Evolutionary conservation across 2,797 vertebrate species (phyloP), one percentile per base, ranked within the genome.

Genomic region (Sebastes diploproa): DNA sequence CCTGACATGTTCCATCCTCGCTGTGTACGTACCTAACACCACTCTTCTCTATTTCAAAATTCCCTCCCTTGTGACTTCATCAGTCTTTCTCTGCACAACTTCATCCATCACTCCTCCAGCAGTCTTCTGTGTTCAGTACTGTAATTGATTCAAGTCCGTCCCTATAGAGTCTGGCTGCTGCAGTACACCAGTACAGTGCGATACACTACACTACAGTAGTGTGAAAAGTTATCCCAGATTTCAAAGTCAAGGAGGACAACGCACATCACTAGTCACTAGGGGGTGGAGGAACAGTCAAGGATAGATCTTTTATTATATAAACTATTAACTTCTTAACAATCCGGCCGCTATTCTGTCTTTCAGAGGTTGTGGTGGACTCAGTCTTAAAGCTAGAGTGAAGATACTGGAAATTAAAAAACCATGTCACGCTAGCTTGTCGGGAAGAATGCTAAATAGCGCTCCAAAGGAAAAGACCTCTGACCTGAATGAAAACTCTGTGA

Each of bases 151-250:
- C 23, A 61, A 73, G 70, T 81, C 14, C 30, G 54, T 87, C 88
- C 78, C 86, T 11, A 46, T 46, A n/a, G 82, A 84, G 88, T 25
- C 61, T 9, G 5, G 20, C 54, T 80, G 81, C 88, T 74, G 88
- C 77, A 72, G 79, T 70, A 75, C 42, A 54, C 52, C 20, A 80
- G 63, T 81, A 75, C 64, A 74, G 58, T 46, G 54, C 14, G 42
- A 60, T 85, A 80, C 61, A 69, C 71, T 74, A 79, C 77, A 60
- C 71, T 74, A 79, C 77, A 60, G 72, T 55, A 85, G 79, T 2
- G 12, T 23, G 59, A 61, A 61, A 32, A 32, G 59, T 30, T 61
- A n/a, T 61, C 59, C 59, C 10, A 12, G 9, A 62, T 34, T 62
- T 62, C 30, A 62, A 62, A 36, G 30, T 62, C 60, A 62, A 62